Base-by-base conservation (phyloP, 2,113 vertebrate species). In the Laticauda colubrina region DNA sequence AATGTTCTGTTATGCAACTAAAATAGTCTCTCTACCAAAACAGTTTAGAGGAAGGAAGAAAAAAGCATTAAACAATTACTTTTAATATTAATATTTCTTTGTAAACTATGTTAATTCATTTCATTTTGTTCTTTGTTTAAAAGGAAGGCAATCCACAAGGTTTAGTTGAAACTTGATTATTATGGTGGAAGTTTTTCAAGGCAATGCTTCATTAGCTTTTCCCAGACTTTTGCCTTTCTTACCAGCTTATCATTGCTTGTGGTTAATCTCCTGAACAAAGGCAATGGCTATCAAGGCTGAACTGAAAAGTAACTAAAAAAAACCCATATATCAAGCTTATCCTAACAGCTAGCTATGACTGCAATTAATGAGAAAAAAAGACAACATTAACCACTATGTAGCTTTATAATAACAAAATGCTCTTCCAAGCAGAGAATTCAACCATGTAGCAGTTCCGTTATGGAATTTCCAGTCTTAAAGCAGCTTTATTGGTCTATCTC, bases 181-280 rank as follows among this genome's bases (percentile, higher is more conserved):
- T 53, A 64, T 26, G 9, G 45, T 51, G 45, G 20, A 64, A n/a
- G 18, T 21, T 34, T 61, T 34, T 56, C 24, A 75, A 54, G 53
- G 75, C 48, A 90, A 54, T 81, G 8, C 64, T 54, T 88, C 29
- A 34, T 88, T 48, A 56, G 10, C 20, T 45, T 85, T 43, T 21
- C 11, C 53, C 20, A 10, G 7, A 26, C 85, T n/a, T 57, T 57
- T 86, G 43, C 4, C 15, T 88, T 10, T 20, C 8, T 57, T n/a
- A 11, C 56, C 4, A 23, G 53, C 21, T 18, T 91, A 51, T 75
- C 89, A 43, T 89, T 89, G 55, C 29, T 34, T 81, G 48, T 61
- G 86, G 53, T 85, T 87, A 87, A 91, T 14, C 7, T 81, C 87
- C 87, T 9, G 10, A 57, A 14, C 55, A 93, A 92, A 91, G 54